Evolutionary conservation across 2,888 invertebrate genomes (phyloP).

Genomic region (Leptinotarsa juncta): DNA sequence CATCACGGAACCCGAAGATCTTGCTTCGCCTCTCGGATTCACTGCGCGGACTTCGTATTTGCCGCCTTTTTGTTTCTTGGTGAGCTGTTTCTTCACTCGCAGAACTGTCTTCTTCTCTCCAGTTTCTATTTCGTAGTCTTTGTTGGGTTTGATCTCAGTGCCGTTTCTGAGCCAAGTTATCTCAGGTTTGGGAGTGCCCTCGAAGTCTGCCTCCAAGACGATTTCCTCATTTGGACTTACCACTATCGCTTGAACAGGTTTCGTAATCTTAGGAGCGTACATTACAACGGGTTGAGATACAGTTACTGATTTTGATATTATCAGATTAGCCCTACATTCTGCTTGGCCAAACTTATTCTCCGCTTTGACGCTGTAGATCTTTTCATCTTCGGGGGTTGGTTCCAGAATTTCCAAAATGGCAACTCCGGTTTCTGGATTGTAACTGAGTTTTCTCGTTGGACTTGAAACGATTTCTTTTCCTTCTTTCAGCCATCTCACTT

Average conservation of each 20-base stretch:
- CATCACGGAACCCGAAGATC: constrained; percentile 85
- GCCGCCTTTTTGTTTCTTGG: constrained; percentile 81
- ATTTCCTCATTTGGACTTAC: constrained; percentile 78
- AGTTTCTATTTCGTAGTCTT: constrained; percentile 72
- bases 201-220: constrained; percentile 77
- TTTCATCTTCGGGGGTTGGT: constrained; percentile 75
- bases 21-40: constrained; percentile 81
- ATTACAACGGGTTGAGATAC: constrained; percentile 69
- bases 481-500: constrained; percentile 77
- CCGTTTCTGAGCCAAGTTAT: constrained; percentile 90
- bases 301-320: constrained; percentile 69
- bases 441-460: constrained; percentile 70
- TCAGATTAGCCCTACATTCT: constrained; percentile 79
- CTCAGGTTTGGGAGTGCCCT: constrained; percentile 77
- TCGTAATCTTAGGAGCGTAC: constrained; percentile 79
- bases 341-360: constrained; percentile 80
- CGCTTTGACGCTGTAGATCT: constrained; percentile 77
- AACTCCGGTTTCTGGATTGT: constrained; percentile 73
- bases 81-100: constrained; percentile 70
- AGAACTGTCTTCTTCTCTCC: constrained; percentile 75
- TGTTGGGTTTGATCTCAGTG: constrained; percentile 75
- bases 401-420: constrained; percentile 74
- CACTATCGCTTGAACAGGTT: constrained; percentile 81
- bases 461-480: constrained; percentile 73
- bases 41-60: constrained; percentile 90